Percentiles rank a stretch among this genome's conserved stretches.
Evolutionary conservation across 1,140 invertebrate genomes (phyloP).

Genomic region (Musca domestica): DNA sequence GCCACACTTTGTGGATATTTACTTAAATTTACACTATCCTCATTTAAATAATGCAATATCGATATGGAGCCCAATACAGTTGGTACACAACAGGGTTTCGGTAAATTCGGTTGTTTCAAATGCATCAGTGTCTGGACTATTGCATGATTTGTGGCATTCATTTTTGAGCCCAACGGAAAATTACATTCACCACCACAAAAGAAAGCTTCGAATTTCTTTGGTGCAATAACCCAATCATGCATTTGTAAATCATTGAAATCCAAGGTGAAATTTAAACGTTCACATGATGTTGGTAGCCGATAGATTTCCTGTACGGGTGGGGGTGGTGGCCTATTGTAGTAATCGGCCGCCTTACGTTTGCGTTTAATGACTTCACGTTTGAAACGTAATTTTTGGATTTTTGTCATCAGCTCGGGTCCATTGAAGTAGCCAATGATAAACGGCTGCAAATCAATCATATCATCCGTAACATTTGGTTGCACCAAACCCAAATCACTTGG

Average conservation of each 20-base stretch:
- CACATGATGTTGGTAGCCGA: conserved; percentile 40
- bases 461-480: not conserved
- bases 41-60: conserved; percentile 44
- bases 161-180: conserved; percentile 48
- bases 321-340: not conserved
- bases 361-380: conserved; percentile 43
- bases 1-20: conserved; percentile 49
- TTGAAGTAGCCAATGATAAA: conserved; percentile 50
- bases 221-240: conserved; percentile 51
- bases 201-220: conserved; percentile 51
- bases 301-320: conserved; percentile 29
- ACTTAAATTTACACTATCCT: conserved; percentile 49
- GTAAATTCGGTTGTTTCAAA: conserved; percentile 46
- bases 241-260: conserved; percentile 49
- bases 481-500: conserved; percentile 25
- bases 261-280: conserved; percentile 49
- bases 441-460: conserved; percentile 33
- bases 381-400: conserved; percentile 41
- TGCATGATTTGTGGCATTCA: conserved; percentile 53
- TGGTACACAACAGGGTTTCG: conserved; percentile 50
- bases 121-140: conserved; percentile 52
- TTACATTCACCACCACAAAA: conserved; percentile 51
- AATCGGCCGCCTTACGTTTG: conserved; percentile 17
- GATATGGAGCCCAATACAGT: conserved; percentile 46
- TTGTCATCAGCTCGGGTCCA: conserved; percentile 45